phyloP scores from a whole-genome alignment of 2,797 vertebrate genomes.

The Mycteria americana region DNA sequence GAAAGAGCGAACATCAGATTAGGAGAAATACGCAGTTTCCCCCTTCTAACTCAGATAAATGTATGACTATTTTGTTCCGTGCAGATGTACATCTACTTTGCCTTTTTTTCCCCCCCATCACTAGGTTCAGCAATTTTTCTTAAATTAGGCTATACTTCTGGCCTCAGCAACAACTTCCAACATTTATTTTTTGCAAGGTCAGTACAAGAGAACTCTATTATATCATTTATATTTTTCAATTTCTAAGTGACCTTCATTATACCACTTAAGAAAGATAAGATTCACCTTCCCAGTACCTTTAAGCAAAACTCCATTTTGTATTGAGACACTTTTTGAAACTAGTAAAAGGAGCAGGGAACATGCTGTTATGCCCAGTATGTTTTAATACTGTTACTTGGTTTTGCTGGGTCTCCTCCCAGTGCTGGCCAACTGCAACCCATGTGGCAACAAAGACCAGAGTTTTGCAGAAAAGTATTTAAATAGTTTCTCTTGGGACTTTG shows the following conservation, averaged over 20 bases:
- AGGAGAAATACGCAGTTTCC: neutral
- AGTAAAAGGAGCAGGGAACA: neutral
- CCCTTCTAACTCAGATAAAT: neutral
- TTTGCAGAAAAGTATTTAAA: neutral
- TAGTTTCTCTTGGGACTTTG: neutral
- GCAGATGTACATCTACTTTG: neutral
- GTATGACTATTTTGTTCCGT: neutral
- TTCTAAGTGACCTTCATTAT: neutral
- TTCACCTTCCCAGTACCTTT: neutral
- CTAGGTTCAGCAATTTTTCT: neutral
- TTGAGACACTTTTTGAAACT: neutral
- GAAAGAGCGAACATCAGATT: neutral
- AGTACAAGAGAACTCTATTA: neutral
- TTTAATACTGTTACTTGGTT: neutral
- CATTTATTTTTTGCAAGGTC: neutral
- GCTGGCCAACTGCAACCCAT: neutral
- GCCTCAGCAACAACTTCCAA: neutral
- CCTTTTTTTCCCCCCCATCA: no score
- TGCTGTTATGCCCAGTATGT: neutral
- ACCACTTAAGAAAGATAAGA: neutral
- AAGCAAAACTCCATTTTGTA: neutral
- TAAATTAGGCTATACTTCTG: neutral
- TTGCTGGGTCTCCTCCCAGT: neutral
- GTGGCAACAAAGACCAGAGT: neutral
- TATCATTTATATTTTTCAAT: neutral